Evolutionary conservation across 2,797 vertebrate genomes (phyloP), one percentile per base, ranked within the genome.

Genomic region (Lacerta viridis): DNA sequence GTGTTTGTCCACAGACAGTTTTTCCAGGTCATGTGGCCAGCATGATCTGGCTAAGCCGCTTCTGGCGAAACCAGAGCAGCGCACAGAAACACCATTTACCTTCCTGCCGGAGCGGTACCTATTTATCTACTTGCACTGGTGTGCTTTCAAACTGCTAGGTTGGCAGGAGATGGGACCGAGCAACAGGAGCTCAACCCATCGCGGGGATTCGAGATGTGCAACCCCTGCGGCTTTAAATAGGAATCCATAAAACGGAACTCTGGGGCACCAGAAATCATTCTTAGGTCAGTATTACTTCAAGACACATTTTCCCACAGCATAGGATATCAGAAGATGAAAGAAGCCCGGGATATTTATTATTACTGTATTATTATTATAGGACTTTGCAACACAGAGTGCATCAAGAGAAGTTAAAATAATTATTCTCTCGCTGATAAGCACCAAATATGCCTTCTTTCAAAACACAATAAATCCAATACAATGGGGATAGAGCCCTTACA

Each of bases 361-460:
- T 33, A 33, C 33, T 33, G 33, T 33, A 33, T 33, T 33, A 33
- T 33, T 92, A 85, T 15, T 91, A 85, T 83, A 86, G 84, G 86
- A 36, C 83, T 89, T 93, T 76, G 88, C 88, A 91, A 36, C 71
- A 77, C 88, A 89, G 91, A 89, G 4, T 41, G n/a, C 88, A 78
- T 83, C 90, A 94, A 80, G n/a, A 88, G 29, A 88, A 81, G 86
- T 39, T 43, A 33, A 94, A 92, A 94, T 86, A 93, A 91, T 89
- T 83, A 55, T 66, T 91, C 66, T 13, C 79, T 68, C 39, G 87
- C 88, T 95, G 88, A 92, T 80, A 88, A 77, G 92, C 84, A 86
- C 36, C 78, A 77, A 90, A 79, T 64, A 89, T 36, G 81, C 50
- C 61, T 64, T 79, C 87, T 66, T 87, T 78, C 90, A 89, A 92